Base-by-base conservation (phyloP, 2,797 vertebrate species). In the Neostethus bicornis region DNA sequence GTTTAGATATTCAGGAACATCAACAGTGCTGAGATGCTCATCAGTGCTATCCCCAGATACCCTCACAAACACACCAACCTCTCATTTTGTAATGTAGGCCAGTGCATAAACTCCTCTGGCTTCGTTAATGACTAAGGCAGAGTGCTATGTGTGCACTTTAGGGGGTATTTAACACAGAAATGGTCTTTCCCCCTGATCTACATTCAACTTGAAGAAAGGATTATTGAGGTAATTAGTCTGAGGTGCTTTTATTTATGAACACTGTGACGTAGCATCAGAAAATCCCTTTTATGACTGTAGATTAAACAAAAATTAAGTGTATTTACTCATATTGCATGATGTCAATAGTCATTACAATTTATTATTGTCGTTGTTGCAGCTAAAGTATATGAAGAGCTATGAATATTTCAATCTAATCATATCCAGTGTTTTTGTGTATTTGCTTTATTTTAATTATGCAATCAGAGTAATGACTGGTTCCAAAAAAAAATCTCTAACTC, bases 81-180 rank as follows among this genome's bases (percentile, higher is more conserved):
- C 66, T 76, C 41, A 39, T 61, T 72, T 72, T 70, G 4, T 59
- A 80, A 82, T 53, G 50, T 38, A 61, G 58, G 43, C 46, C 51
- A 35, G 13, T 44, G 61, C 63, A 70, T 53, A 75, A 71, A 53
- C 21, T 34, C 37, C 66, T 65, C 35, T 82, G 72, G 79, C 63
- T 63, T 76, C 57, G n/a, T n/a, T 71, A 61, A 75, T 51, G 75
- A 74, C 58, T 57, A 63, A 53, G 75, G 67, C 38, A 21, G 45
- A 72, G 38, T 3, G 47, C 65, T 76, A 63, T 52, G 51, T 46
- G n/a, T 39, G 65, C 58, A 51, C 61, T 66, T 62, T 66, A 26
- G 3, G 19, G 63, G 48, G 60, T 54, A 54, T 67, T 84, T 69
- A 73, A 41, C 56, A 71, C 44, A 69, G 37, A 70, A 31, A 53